phyloP scores from a whole-genome alignment of 2,113 vertebrate genomes.

The Calonectris borealis region DNA sequence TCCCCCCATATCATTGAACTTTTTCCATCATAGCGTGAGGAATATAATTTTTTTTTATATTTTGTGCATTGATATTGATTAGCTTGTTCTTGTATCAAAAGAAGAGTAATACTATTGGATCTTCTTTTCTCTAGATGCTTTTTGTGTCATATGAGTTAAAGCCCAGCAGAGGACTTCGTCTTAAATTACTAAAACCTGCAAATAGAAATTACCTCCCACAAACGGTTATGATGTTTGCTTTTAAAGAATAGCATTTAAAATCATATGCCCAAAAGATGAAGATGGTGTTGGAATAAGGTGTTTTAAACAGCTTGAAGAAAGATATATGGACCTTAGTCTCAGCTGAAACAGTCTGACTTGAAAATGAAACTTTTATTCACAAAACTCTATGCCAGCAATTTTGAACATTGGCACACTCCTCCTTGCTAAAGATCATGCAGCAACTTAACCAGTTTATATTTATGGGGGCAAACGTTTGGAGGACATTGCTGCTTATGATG shows the following conservation, averaged over 20 bases:
- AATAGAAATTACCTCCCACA: not conserved
- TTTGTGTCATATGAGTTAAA: not conserved
- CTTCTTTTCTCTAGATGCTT: not conserved
- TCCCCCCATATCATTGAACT: not conserved
- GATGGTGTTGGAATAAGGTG: not conserved
- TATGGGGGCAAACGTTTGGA: not conserved
- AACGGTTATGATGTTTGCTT: not conserved
- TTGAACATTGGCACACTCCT: fast-evolving
- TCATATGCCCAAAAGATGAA: not conserved
- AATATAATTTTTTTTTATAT: not conserved
- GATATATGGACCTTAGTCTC: not conserved
- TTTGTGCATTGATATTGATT: not conserved
- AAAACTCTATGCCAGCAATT: not conserved
- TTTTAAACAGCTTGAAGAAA: not conserved
- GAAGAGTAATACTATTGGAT: not conserved
- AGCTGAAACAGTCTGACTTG: not conserved
- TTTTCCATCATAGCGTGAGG: not conserved
- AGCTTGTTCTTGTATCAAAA: not conserved
- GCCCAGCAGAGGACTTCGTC: not conserved
- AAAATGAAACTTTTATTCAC: not conserved
- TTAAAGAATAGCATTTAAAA: not conserved
- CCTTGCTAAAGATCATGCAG: not conserved
- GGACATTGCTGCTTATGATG: not conserved
- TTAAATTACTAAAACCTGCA: not conserved
- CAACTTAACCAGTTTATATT: not conserved